Percentiles rank a stretch among this genome's conserved stretches.
Evolutionary conservation across 2,888 invertebrate genomes (phyloP).

Genomic region (Andricus curvator): DNA sequence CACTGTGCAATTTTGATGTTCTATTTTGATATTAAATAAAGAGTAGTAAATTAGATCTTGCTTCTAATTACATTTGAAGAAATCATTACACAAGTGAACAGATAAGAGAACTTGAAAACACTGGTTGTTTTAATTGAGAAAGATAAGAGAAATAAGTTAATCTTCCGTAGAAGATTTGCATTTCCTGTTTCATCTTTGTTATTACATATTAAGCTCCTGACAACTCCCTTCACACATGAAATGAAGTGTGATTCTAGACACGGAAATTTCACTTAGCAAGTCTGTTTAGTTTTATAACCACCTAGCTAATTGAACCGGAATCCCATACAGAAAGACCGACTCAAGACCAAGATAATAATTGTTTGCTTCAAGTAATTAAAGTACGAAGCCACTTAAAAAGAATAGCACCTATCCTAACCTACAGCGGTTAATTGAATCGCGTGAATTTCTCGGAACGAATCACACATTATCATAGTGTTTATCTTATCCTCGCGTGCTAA

Average conservation of each 20-base stretch:
- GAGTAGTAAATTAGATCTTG: no score
- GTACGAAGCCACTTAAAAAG: slow-evolving; percentile 35
- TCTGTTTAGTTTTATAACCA: slow-evolving; percentile 29
- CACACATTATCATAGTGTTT: slow-evolving; percentile 40
- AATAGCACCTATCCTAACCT: slow-evolving; percentile 33
- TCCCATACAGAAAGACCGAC: slow-evolving; percentile 28
- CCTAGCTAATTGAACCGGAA: slow-evolving; percentile 32
- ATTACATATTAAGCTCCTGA: background rate
- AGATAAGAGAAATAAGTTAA: background rate
- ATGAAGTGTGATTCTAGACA: background rate
- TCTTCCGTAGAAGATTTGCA: background rate
- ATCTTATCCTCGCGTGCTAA: slow-evolving; percentile 34
- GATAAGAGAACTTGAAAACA: slow-evolving; percentile 6
- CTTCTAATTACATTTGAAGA: background rate
- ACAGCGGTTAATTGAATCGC: slow-evolving; percentile 31
- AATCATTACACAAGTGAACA: background rate
- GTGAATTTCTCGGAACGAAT: slow-evolving; percentile 37
- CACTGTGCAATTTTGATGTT: no score
- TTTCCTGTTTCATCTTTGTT: slow-evolving; percentile 13
- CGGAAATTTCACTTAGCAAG: slow-evolving; percentile 35
- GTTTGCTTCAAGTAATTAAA: slow-evolving; percentile 38
- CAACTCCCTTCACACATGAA: background rate
- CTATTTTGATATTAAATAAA: no score
- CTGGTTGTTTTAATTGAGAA: background rate
- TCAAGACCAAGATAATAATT: slow-evolving; percentile 39